Conservation (phyloP, 1,140 invertebrate species). For the Pogonomyrmex californicus region DNA sequence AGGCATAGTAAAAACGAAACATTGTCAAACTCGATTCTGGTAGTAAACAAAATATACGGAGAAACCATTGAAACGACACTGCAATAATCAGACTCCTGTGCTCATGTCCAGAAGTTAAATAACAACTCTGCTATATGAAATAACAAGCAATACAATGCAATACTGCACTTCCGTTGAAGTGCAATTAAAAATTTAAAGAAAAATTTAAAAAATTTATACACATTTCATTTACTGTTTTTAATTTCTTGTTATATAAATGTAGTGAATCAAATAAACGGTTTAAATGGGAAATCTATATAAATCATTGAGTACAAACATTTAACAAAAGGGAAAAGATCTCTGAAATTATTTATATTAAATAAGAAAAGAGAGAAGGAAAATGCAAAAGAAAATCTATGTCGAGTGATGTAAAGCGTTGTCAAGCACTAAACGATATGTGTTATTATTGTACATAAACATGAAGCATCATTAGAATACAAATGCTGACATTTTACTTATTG, state of each 20-base stretch:
- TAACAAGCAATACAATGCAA: not conserved
- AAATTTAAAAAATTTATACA: no score
- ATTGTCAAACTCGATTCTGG: not conserved
- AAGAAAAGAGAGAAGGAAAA: not conserved
- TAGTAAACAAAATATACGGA: not conserved
- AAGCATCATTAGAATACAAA: constrained; percentile 5
- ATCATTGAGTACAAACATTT: not conserved
- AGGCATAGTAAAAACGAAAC: not conserved
- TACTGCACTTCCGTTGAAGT: not conserved
- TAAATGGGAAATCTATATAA: not conserved
- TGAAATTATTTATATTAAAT: not conserved
- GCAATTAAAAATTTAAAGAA: constrained; percentile 48
- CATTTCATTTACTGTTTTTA: not conserved
- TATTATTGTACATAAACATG: constrained; percentile 1
- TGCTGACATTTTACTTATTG: constrained; percentile 11
- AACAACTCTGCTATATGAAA: not conserved
- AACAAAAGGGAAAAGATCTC: not conserved
- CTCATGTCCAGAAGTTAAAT: constrained; percentile 6
- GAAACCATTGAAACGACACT: constrained; percentile 18
- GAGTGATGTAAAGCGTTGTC: constrained; percentile 5
- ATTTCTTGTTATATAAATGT: not conserved
- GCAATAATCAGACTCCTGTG: not conserved
- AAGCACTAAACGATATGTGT: constrained; percentile 28
- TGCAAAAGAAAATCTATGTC: constrained; percentile 14
- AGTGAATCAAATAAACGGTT: not conserved